phyloP scores from a whole-genome alignment of 23 tunicate species.

The Botrylloides violaceus region DNA sequence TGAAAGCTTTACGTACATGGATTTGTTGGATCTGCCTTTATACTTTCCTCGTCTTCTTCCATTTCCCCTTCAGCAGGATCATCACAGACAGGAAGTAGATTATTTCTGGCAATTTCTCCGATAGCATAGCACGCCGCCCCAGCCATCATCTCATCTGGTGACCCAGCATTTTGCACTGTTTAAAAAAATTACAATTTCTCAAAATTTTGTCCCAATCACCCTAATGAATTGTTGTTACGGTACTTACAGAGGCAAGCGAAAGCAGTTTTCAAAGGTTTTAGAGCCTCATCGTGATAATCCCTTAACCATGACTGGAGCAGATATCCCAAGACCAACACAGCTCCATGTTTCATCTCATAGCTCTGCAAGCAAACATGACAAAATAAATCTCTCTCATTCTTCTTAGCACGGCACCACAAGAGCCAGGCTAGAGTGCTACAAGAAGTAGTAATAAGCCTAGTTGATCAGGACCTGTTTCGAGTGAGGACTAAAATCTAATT shows the following conservation, averaged over 20 bases:
- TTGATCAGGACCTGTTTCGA: background rate
- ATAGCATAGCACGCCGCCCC: slow-evolving; percentile 56
- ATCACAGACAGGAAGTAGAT: slow-evolving; percentile 37
- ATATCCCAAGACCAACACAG: slow-evolving; percentile 42
- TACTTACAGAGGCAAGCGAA: too few species aligned
- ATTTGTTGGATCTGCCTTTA: background rate
- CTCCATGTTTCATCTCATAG: slow-evolving; percentile 57
- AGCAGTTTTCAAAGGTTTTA: background rate
- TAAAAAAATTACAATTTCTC: slow-evolving; percentile 12
- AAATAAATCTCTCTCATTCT: too few species aligned
- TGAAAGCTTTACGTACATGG: too few species aligned
- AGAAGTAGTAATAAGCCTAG: too few species aligned
- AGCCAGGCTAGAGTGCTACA: too few species aligned
- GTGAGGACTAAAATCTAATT: background rate
- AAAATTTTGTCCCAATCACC: slow-evolving; percentile 2
- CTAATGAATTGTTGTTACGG: too few species aligned
- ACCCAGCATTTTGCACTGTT: slow-evolving; percentile 19
- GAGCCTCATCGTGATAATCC: background rate
- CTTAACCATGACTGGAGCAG: slow-evolving; percentile 35
- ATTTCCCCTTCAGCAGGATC: slow-evolving; percentile 13
- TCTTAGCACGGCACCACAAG: too few species aligned
- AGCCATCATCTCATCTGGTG: slow-evolving; percentile 15
- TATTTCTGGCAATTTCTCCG: slow-evolving; percentile 54
- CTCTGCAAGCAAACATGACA: too few species aligned
- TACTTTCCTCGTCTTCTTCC: background rate